Percentiles rank a stretch among this genome's conserved stretches.
Evolutionary conservation across 2,888 invertebrate genomes (phyloP).

Genomic region (Drosophila affinis): DNA sequence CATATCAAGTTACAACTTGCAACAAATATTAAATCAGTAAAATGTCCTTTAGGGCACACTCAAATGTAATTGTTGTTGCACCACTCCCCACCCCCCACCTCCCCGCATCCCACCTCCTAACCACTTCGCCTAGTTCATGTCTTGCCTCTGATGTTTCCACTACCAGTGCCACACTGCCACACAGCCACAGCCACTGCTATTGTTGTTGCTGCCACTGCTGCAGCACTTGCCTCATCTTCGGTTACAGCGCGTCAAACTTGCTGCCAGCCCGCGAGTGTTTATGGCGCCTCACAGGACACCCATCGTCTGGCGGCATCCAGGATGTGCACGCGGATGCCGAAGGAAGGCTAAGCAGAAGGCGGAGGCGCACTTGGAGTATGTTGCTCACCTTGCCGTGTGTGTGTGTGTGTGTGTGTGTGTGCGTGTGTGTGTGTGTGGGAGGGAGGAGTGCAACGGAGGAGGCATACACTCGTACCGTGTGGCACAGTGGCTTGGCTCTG

Average conservation of each 20-base stretch:
- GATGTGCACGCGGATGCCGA: neutral
- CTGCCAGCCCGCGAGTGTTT: constrained; percentile 71
- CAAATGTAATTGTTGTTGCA: constrained; percentile 71
- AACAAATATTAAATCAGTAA: constrained; percentile 77
- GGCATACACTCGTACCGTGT: too few relatives aligned
- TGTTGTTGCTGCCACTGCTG: constrained; percentile 35
- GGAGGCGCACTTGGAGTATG: too few relatives aligned
- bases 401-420: too few relatives aligned
- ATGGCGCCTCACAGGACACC: constrained; percentile 45
- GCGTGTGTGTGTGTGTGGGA: too few relatives aligned
- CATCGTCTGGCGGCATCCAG: neutral
- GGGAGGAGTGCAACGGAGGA: too few relatives aligned
- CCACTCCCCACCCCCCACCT: neutral
- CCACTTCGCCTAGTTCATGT: constrained; percentile 29
- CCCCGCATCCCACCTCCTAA: neutral
- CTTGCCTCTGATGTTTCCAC: constrained; percentile 1
- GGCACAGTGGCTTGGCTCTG: neutral
- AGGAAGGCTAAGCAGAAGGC: neutral
- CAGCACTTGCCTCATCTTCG: constrained; percentile 55
- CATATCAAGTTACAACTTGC: constrained; percentile 77
- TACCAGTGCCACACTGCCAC: neutral
- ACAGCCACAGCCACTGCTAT: constrained; percentile 38
- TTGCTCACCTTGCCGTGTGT: too few relatives aligned
- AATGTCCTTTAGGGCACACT: constrained; percentile 76
- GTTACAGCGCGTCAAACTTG: constrained; percentile 71